phyloP scores from a whole-genome alignment of 2,888 invertebrate genomes.

The Andricus curvator region DNA sequence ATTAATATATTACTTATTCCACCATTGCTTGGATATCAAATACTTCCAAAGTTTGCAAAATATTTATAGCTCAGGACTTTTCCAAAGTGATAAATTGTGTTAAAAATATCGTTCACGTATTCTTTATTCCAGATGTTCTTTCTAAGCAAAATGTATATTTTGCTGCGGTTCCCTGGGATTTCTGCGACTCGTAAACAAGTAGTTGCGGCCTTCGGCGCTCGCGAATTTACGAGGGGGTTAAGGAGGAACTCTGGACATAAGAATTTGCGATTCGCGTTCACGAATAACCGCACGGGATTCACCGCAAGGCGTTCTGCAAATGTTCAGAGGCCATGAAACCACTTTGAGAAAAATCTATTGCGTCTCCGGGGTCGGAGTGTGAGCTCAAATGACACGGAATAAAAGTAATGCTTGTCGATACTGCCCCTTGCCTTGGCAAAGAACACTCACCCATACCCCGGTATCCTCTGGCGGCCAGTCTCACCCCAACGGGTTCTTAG shows the following conservation, averaged over 20 bases:
- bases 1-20: too few relatives aligned
- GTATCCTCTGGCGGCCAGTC: constrained; percentile 53
- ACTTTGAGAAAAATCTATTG: constrained; percentile 76
- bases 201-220: constrained; percentile 32
- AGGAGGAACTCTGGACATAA: constrained; percentile 12
- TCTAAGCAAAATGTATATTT: constrained; percentile 35
- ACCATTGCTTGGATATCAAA: neutral
- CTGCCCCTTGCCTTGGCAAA: constrained; percentile 57
- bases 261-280: constrained; percentile 16
- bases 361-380: constrained; percentile 70
- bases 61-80: neutral
- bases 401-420: constrained; percentile 74
- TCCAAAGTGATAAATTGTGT: neutral
- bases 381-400: constrained; percentile 78
- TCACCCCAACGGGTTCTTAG: constrained; percentile 58
- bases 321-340: constrained; percentile 66
- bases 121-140: constrained; percentile 26
- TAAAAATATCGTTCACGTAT: constrained; percentile 28
- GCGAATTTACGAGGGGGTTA: constrained; percentile 32
- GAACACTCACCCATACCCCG: constrained; percentile 59
- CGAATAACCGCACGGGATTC: constrained; percentile 26
- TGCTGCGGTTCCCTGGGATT: constrained; percentile 24
- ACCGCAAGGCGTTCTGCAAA: constrained; percentile 45
- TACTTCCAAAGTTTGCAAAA: neutral
- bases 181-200: constrained; percentile 39